Percentiles rank a stretch among this genome's conserved stretches.
Conservation (phyloP, 2,113 vertebrate genomes). For the Burhinus bistriatus region DNA sequence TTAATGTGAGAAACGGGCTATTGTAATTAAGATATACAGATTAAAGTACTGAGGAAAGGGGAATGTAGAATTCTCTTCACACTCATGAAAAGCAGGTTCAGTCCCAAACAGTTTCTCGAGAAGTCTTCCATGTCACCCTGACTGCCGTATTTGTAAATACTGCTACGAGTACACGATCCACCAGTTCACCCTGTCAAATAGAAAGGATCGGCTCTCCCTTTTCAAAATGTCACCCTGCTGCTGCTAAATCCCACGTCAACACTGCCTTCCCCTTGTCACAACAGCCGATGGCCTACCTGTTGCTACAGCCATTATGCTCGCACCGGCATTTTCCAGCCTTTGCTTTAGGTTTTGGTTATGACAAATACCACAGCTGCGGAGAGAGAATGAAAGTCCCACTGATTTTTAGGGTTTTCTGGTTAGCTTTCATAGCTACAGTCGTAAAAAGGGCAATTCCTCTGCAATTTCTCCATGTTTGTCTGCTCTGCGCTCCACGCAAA, state of each 20-base stretch:
- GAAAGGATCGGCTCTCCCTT: neutral
- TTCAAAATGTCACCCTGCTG: neutral
- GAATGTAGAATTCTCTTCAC: neutral
- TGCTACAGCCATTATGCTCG: neutral
- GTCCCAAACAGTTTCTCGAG: neutral
- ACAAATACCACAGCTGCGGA: neutral
- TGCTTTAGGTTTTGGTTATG: neutral
- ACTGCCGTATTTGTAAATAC: neutral
- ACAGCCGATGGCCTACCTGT: rapidly evolving
- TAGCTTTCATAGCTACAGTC: neutral
- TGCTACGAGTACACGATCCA: neutral
- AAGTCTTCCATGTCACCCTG: neutral
- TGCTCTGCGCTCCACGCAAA: neutral
- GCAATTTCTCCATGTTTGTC: neutral
- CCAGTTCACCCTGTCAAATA: neutral
- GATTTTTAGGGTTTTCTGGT: neutral
- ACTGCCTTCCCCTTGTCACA: neutral
- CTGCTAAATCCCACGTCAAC: neutral
- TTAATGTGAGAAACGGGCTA: neutral
- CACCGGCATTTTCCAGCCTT: neutral
- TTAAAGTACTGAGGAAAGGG: neutral
- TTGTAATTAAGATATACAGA: neutral
- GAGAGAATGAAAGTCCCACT: neutral
- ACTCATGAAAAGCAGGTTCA: neutral
- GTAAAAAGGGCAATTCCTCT: neutral